Evolutionary conservation across 1,140 invertebrate genomes (phyloP).

Genomic region (Oryzaephilus surinamensis): DNA sequence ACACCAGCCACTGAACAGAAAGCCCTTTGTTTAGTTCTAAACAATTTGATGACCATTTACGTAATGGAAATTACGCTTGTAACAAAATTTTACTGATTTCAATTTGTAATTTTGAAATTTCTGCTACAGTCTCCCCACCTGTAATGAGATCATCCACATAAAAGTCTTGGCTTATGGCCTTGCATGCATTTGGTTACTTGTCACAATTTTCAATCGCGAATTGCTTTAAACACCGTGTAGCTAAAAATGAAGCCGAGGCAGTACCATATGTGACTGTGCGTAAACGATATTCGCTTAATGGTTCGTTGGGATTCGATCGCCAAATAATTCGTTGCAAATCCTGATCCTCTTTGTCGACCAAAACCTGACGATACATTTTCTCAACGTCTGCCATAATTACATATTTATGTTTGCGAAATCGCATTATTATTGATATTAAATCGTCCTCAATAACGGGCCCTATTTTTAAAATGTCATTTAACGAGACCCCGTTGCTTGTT

Average conservation of each 20-base stretch:
- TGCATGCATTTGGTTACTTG: slow-evolving; percentile 15
- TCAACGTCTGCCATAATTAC: slow-evolving; percentile 22
- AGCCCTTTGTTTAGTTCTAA: too few relatives aligned
- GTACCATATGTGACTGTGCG: slow-evolving; percentile 28
- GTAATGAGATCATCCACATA: slow-evolving; percentile 36
- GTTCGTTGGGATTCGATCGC: slow-evolving; percentile 21
- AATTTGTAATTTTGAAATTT: slow-evolving; percentile 29
- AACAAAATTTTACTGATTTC: slow-evolving; percentile 25
- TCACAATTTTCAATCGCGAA: slow-evolving; percentile 14
- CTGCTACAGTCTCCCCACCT: slow-evolving; percentile 32
- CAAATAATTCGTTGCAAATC: slow-evolving; percentile 36
- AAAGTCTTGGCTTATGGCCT: slow-evolving; percentile 21
- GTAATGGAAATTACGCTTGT: slow-evolving; percentile 29
- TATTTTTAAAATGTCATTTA: slow-evolving; percentile 34
- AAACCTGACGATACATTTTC: slow-evolving; percentile 35
- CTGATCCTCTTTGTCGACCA: slow-evolving; percentile 23
- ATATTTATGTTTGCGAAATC: slow-evolving; percentile 32
- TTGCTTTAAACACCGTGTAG: slow-evolving; percentile 19
- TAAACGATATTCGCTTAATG: slow-evolving; percentile 21
- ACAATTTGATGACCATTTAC: slow-evolving; percentile 34
- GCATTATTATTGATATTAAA: slow-evolving; percentile 32
- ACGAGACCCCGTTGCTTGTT: slow-evolving; percentile 27
- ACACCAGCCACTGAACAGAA: slow-evolving; percentile 7
- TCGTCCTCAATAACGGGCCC: slow-evolving; percentile 37
- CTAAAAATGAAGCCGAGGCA: slow-evolving; percentile 23